phyloP scores from a whole-genome alignment of 2,113 vertebrate species.

The Trichomycterus rosablanca region DNA sequence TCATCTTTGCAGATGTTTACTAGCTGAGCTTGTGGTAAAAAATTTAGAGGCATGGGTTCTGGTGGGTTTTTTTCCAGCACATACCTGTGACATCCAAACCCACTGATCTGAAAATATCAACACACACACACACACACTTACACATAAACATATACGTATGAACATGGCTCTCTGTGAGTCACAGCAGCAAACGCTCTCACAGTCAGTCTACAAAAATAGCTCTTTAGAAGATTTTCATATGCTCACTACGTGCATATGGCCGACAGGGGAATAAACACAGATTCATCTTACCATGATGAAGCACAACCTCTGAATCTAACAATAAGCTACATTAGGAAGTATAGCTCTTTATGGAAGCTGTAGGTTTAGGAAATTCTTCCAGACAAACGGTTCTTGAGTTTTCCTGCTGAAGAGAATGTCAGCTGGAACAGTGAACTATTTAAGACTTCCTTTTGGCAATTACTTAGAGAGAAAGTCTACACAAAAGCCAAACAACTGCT shows the following conservation, averaged over 20 bases:
- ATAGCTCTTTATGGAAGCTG: conserved; percentile 21
- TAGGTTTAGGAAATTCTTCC: conserved; percentile 53
- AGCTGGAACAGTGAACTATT: conserved; percentile 48
- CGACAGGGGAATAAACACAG: conserved; percentile 13
- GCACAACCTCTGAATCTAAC: conserved; percentile 23
- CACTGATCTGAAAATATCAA: neutral
- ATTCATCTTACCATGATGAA: conserved; percentile 22
- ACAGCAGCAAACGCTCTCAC: too few relatives aligned
- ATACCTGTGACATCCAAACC: too few relatives aligned
- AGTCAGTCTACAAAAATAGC: conserved; percentile 13
- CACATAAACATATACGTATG: too few relatives aligned
- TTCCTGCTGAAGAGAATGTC: conserved; percentile 39
- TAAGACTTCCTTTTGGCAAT: conserved; percentile 55
- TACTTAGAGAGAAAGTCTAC: conserved; percentile 50
- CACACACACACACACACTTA: neutral
- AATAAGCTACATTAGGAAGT: conserved; percentile 29
- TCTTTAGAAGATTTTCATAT: conserved; percentile 6
- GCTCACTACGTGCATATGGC: conserved; percentile 10
- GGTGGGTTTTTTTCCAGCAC: neutral
- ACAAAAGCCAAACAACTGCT: conserved; percentile 11
- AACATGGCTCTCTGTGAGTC: neutral
- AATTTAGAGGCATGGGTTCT: neutral
- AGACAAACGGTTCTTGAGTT: conserved; percentile 44
- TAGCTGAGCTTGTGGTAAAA: neutral
- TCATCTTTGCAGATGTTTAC: neutral